Evolutionary conservation across 2,113 vertebrate species (phyloP), one percentile per base, ranked within the genome.

Genomic region (Coreoperca whiteheadi): DNA sequence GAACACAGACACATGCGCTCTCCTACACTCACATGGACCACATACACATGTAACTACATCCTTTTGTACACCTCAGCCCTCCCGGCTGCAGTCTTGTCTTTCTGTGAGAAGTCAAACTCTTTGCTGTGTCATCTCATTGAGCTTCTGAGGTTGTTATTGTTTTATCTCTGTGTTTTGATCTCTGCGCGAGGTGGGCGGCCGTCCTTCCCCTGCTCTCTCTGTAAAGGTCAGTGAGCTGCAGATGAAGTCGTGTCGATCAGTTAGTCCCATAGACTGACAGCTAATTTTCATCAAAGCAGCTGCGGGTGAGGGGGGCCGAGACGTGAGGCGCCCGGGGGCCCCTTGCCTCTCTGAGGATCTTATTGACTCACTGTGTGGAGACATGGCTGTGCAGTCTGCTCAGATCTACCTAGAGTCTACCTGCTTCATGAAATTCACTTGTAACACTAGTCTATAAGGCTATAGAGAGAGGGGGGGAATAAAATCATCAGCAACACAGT

Each of bases 211-310:
- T 60, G 86, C 82, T 90, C 85, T 77, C 75, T 67, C 71, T 60
- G 71, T 74, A 94, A 95, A 95, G 93, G 95, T 95, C 93, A 94
- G 87, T 56, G 88, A 90, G 85, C 90, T 61, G 74, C 51, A 34
- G 82, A 90, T 93, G 88, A 88, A 91, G 82, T 74, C 78, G 81
- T 90, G 92, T 83, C 77, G 72, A 92, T 94, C 91, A 83, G 77
- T 48, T 77, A 84, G 79, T 16, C 74, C 81, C 60, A 25, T 41
- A 79, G 82, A 87, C 87, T 87, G 92, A 87, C 90, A 87, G 87
- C 83, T 93, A 73, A 91, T 94, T 93, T 88, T 89, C 79, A 93
- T 93, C 92, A 93, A 93, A 94, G 89, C 85, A 82, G 78, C 82
- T 77, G 61, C 66, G 78, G 59, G 80, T 10, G 34, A 74, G 65